Percentiles rank a stretch among this genome's conserved stretches.
These are phyloP conservation scores for Notarius lentiginosus DNA, from an alignment of 2,113 vertebrate species.

Conservation along the genomic window DNA sequence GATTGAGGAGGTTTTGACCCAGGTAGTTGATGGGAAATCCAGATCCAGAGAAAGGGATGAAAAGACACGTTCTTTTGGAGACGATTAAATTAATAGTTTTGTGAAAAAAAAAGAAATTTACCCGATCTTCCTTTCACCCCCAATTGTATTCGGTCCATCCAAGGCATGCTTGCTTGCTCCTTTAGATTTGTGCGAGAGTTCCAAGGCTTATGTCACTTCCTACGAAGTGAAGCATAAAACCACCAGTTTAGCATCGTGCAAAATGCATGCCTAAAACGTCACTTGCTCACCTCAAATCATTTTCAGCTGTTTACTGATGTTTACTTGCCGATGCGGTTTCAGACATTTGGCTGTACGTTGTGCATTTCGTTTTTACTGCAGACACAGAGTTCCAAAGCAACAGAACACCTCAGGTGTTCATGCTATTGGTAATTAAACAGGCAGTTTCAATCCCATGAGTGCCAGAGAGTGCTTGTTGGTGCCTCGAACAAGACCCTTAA, in stretches of 20 bases:
- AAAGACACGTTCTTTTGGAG: slow-evolving; percentile 65
- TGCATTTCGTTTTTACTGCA: background rate
- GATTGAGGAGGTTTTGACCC: slow-evolving; percentile 57
- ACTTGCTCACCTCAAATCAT: background rate
- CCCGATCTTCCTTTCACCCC: background rate
- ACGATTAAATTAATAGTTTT: background rate
- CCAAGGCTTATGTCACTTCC: background rate
- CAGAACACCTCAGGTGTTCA: background rate
- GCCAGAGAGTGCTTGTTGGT: background rate
- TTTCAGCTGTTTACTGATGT: slow-evolving; percentile 10
- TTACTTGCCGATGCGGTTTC: background rate
- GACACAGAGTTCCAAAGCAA: background rate
- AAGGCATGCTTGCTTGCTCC: background rate
- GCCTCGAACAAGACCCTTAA: background rate
- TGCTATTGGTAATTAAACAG: background rate
- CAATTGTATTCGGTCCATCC: background rate
- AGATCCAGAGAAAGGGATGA: slow-evolving; percentile 67
- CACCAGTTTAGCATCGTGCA: background rate
- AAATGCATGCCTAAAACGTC: background rate
- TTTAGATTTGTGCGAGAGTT: background rate
- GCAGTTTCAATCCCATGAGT: background rate
- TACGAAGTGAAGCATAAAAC: slow-evolving; percentile 12
- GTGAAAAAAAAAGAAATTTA: no score
- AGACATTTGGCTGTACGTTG: background rate
- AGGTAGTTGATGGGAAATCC: slow-evolving; percentile 77